These are phyloP conservation scores for Nineta flava DNA, from an alignment of 2,888 invertebrate genomes.

Conservation along the genomic window DNA sequence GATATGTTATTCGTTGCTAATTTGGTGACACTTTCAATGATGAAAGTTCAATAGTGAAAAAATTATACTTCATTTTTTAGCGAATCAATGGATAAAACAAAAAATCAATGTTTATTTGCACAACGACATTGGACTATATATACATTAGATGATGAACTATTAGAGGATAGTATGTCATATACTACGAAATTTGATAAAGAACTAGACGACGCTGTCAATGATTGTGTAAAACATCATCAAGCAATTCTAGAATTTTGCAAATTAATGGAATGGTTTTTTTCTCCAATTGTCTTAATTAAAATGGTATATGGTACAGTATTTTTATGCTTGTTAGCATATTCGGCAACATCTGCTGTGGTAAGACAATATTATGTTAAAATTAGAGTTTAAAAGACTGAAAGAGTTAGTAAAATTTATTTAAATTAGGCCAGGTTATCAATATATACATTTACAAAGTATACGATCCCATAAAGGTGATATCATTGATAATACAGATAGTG, in stretches of 20 bases:
- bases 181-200: conserved; percentile 7
- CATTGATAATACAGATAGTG: no score
- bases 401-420: no score
- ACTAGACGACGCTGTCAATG: conserved; percentile 14
- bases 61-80: background rate
- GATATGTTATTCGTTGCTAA: no score
- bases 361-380: background rate
- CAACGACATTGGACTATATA: background rate
- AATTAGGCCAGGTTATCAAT: no score
- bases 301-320: conserved; percentile 21
- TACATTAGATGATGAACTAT: background rate
- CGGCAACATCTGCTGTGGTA: conserved; percentile 10
- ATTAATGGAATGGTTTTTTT: conserved; percentile 22
- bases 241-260: conserved; percentile 19
- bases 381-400: no score
- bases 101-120: no score
- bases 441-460: no score
- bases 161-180: background rate
- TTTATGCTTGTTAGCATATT: conserved; percentile 23
- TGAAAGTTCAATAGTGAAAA: no score
- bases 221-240: conserved; percentile 22
- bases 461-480: no score
- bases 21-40: no score
- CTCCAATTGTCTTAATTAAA: conserved; percentile 23
- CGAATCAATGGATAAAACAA: background rate